These are phyloP conservation scores for Galeruca laticollis DNA, from an alignment of 2,888 invertebrate genomes.

Conservation along the genomic window DNA sequence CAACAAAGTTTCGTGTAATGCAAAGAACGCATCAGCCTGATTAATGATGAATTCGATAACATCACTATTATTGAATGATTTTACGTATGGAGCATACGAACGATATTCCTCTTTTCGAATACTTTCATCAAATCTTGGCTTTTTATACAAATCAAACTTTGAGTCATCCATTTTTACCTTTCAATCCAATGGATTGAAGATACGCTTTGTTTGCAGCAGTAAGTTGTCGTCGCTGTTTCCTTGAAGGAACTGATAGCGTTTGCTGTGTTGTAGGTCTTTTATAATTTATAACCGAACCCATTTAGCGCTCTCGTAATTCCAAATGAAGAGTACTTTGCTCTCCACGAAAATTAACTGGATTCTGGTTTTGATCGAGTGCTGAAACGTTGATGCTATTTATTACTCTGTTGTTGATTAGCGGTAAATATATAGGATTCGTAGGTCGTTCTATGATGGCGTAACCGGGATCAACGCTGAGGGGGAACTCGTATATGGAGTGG, in stretches of 20 bases:
- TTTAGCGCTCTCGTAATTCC: slow-evolving; percentile 35
- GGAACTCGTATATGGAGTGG: slow-evolving; percentile 58
- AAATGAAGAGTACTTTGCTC: slow-evolving; percentile 54
- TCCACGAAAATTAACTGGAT: slow-evolving; percentile 48
- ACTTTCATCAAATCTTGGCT: slow-evolving; percentile 35
- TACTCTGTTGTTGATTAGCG: slow-evolving; percentile 33
- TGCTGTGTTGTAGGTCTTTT: neutral
- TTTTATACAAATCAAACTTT: slow-evolving; percentile 28
- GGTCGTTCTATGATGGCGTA: slow-evolving; percentile 56
- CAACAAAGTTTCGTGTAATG: slow-evolving; percentile 21
- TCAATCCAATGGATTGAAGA: slow-evolving; percentile 12
- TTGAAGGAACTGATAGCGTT: neutral
- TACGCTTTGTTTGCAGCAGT: neutral
- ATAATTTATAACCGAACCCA: slow-evolving; percentile 12
- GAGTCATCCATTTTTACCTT: too few relatives aligned
- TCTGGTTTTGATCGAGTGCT: slow-evolving; percentile 50
- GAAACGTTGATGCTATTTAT: slow-evolving; percentile 53
- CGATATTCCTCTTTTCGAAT: slow-evolving; percentile 37
- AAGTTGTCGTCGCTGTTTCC: neutral
- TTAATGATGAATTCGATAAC: slow-evolving; percentile 45
- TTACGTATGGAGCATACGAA: slow-evolving; percentile 40
- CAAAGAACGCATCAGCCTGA: slow-evolving; percentile 41
- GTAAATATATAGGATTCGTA: slow-evolving; percentile 58
- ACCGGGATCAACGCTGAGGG: slow-evolving; percentile 55
- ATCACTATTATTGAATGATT: slow-evolving; percentile 49